Base-by-base conservation (phyloP, 1,140 invertebrate species). In the Drosophila saltans region DNA sequence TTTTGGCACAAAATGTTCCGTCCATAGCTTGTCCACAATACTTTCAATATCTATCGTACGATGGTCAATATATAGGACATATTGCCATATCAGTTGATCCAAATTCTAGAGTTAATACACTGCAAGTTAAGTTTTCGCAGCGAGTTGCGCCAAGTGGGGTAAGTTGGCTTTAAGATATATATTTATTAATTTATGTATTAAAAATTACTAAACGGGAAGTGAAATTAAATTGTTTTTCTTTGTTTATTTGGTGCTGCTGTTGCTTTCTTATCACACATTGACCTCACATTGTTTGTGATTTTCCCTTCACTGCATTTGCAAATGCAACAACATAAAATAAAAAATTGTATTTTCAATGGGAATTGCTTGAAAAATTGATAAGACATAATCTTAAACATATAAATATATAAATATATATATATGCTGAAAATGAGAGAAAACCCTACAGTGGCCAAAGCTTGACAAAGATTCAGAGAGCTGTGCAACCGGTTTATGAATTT, bases 61-160 rank as follows among this genome's bases (percentile, higher is more conserved):
- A 66, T 8, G 57, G 45, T 10, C 33, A 84, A 56, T 78, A 60
- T 57, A 73, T 89, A 7, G 84, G 84, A 7, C 74, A 66, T 2
- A 43, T 89, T 5, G 48, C 65, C 0, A 33, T 89, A 3, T 61
- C 43, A 0, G 55, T 81, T 52, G 71, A 89, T 66, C 45, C 71
- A 8, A 6, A 40, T 1, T 36, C 16, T 1, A 24, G 56, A 39
- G 76, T 74, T 0, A 86, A 89, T n/a, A 61, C 55, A 0, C 33
- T 86, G 5, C 24, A 36, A 21, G 64, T 70, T 6, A 65, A 89
- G 56, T 80, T 89, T 55, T 89, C 84, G 3, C 83, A 86, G 26
- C 84, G 36, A 10, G 76, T 68, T 5, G 2, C 10, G 0, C 55
- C 59, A 3, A 56, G 33, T 5, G 72, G 84, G 77, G 83, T 86